Evolutionary conservation across 2,888 invertebrate genomes (phyloP), one percentile per base, ranked within the genome.

Genomic region (Chrysina gloriosa): DNA sequence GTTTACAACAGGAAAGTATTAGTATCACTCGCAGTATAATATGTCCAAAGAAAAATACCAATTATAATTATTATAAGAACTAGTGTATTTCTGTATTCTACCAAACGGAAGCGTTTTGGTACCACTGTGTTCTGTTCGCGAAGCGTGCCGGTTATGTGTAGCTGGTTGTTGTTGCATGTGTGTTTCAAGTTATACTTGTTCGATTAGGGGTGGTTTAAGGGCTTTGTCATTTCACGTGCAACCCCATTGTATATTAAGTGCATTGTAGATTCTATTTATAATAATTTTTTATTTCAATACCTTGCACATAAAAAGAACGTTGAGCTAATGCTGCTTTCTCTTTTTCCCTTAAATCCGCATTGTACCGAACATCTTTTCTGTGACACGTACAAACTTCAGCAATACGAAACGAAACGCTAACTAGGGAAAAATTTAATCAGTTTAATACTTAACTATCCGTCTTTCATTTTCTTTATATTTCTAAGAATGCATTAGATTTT

Each of bases 151-250:
- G 76, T 79, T 77, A 77, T 77, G 72, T 74, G 72, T 69, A n/a
- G 70, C 74, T 69, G 48, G 68, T 39, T 65, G 70, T 70, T 68
- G 72, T 70, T 75, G 78, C 79, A 79, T 80, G 78, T 82, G 81
- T 80, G 81, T 80, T 82, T 82, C 82, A 78, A 80, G 81, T 81
- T 78, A 80, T 81, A 82, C 81, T 81, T 82, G 82, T 81, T 79
- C 81, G 82, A 82, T 82, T 81, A 82, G 79, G 82, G 82, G 81
- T 81, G 81, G 82, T 80, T 81, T 77, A 75, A 73, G 74, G 78
- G 80, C 81, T 81, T 82, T 82, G 81, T 81, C 80, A 74, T 78
- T 81, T 80, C 81, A 81, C 80, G 82, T 81, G 81, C 80, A 78
- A 71, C 72, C 71, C 78, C 74, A 78, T 80, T 80, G 77, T 78